These are phyloP conservation scores for Manis javanica DNA, from an alignment of 2,797 vertebrate species.

Conservation along the genomic window DNA sequence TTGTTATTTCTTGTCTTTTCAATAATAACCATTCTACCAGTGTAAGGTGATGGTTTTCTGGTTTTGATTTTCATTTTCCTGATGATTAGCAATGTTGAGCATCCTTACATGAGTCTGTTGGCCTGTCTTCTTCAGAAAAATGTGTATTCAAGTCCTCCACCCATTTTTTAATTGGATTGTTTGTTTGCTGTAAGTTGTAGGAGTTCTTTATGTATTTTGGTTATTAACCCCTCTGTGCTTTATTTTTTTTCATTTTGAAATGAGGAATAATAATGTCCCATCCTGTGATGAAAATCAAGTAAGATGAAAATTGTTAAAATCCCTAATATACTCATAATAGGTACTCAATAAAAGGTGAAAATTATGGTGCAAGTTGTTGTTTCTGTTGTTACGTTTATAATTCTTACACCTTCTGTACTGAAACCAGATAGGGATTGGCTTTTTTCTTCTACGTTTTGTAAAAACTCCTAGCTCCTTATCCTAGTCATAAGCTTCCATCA, in stretches of 20 bases:
- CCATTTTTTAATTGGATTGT: background rate
- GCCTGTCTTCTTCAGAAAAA: background rate
- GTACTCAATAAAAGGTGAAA: background rate
- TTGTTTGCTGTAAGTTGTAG: background rate
- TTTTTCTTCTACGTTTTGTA: background rate
- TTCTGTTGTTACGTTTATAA: background rate
- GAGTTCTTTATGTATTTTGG: background rate
- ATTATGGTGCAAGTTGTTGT: background rate
- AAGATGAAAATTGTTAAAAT: background rate
- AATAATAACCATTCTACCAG: background rate
- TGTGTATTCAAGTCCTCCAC: background rate
- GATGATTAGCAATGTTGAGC: background rate
- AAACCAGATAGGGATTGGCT: background rate
- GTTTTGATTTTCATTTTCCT: background rate
- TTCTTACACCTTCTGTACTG: background rate
- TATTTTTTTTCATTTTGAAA: background rate
- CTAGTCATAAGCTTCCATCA: background rate
- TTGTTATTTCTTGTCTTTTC: background rate
- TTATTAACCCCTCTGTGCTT: background rate
- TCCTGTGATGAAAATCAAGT: background rate
- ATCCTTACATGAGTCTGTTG: background rate
- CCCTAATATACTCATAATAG: background rate
- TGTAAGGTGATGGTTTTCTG: background rate
- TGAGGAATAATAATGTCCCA: background rate
- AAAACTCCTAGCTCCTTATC: background rate